phyloP scores from a whole-genome alignment of 2,113 vertebrate species.

The Symphodus melops region DNA sequence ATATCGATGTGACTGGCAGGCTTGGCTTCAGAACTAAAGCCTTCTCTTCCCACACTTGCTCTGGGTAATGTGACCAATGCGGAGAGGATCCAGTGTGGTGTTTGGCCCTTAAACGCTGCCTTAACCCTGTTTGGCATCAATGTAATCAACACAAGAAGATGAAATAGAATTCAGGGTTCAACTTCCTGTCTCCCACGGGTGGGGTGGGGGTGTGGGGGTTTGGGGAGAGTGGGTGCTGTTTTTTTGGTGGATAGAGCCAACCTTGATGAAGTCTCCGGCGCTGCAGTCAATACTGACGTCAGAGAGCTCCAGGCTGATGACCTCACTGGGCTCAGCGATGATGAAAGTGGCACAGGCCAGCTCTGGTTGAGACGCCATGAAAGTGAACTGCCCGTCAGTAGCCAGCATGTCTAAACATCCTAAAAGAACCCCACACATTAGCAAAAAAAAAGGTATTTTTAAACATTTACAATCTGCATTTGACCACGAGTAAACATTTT shows the following conservation, averaged over 20 bases:
- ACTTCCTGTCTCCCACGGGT: neutral
- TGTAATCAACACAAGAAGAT: slow-evolving; percentile 40
- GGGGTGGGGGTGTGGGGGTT: neutral
- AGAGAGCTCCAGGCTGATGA: slow-evolving; percentile 78
- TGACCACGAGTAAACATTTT: neutral
- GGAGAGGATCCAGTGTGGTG: slow-evolving; percentile 26
- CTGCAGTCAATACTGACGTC: slow-evolving; percentile 78
- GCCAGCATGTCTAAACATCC: slow-evolving; percentile 81
- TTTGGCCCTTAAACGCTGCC: slow-evolving; percentile 47
- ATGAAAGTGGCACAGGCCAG: slow-evolving; percentile 76
- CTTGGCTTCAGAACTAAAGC: slow-evolving; percentile 66
- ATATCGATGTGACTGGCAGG: slow-evolving; percentile 34
- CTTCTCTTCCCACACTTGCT: slow-evolving; percentile 64
- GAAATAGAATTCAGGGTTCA: slow-evolving; percentile 27
- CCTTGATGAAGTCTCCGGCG: slow-evolving; percentile 80
- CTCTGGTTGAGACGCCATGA: slow-evolving; percentile 68
- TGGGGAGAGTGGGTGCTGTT: slow-evolving; percentile 16
- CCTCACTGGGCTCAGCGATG: slow-evolving; percentile 77
- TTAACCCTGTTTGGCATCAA: slow-evolving; percentile 37
- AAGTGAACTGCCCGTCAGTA: slow-evolving; percentile 77
- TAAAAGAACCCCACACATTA: slow-evolving; percentile 37
- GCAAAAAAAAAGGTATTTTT: neutral
- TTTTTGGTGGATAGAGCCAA: slow-evolving; percentile 39
- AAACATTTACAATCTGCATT: neutral
- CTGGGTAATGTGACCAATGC: slow-evolving; percentile 57